Percentiles rank a stretch among this genome's conserved stretches.
Conservation (phyloP, 2,797 vertebrate species). For the Siniperca scherzeri region DNA sequence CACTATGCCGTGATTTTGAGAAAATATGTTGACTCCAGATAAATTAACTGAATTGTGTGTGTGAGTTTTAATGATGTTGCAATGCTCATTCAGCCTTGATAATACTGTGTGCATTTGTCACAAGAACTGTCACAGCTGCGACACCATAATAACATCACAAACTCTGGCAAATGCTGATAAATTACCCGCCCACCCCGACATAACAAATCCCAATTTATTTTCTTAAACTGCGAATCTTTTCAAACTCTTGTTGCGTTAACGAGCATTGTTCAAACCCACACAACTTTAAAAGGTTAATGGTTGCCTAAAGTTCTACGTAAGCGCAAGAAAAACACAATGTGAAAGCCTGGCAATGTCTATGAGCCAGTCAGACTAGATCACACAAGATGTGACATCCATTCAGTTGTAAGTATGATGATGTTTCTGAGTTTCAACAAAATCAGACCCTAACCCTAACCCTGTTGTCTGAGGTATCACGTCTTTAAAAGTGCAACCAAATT, state of each 20-base stretch:
- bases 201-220: conserved; percentile 37
- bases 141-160: conserved; percentile 39
- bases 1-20: conserved; percentile 9
- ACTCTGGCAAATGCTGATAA: conserved; percentile 32
- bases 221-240: conserved; percentile 30
- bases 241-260: conserved; percentile 14
- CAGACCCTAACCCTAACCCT: too few relatives aligned
- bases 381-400: neutral
- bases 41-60: conserved; percentile 16
- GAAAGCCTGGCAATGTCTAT: neutral
- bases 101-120: conserved; percentile 31
- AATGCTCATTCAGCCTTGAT: conserved; percentile 29
- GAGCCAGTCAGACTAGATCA: neutral
- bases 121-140: conserved; percentile 30
- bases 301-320: too few relatives aligned
- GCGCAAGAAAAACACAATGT: neutral
- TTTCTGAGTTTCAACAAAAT: neutral
- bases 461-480: neutral
- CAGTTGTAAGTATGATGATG: neutral
- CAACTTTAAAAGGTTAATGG: neutral
- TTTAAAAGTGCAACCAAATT: neutral
- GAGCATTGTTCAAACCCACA: conserved; percentile 16
- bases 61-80: conserved; percentile 46
- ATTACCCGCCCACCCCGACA: conserved; percentile 18
- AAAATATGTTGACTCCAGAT: conserved; percentile 44